Evolutionary conservation across 2,113 vertebrate genomes (phyloP), one percentile per base, ranked within the genome.

Genomic region (Lycaon pictus): DNA sequence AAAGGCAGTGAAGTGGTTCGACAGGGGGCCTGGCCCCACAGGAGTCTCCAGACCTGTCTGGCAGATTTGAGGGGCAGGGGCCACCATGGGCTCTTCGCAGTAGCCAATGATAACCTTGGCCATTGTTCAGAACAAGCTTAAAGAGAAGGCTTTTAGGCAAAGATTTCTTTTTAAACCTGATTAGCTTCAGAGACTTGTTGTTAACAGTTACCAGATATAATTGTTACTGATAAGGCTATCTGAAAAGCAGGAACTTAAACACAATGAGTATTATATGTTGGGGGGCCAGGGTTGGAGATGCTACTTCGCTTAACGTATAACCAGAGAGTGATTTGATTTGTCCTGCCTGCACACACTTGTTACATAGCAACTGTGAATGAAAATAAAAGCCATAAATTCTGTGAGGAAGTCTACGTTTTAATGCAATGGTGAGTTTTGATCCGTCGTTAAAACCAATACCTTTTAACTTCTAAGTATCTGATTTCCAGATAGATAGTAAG

Each of bases 401-500:
- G 12, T 56, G 58, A 88, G 69, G 7, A 29, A 72, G 35, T 43
- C 63, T n/a, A n/a, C 27, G 7, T 35, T 63, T 92, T n/a, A 53
- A 8, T 7, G 13, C 35, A 27, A n/a, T 17, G n/a, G 48, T 76
- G 29, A 35, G 5, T 89, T 32, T 80, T 72, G 63, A n/a, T 29
- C 43, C 58, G 11, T 77, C 79, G 81, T 65, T 58, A 62, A 0
- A 22, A 51, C 93, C 56, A 77, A 93, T n/a, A 62, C 10, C 37
- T 84, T 84, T 95, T 65, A 79, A 81, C 35, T 51, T 63, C 58
- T 76, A 20, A 25, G 93, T 91, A 76, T 85, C 97, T 16, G 4
- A 58, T 95, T 97, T 88, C 51, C 51, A 94, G 25, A 16, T 88
- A 76, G 22, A 87, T 81, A 51, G 10, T 92, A 96, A 97, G 82